Conservation (phyloP, 1,140 invertebrate species). For the Colletes gigas region DNA sequence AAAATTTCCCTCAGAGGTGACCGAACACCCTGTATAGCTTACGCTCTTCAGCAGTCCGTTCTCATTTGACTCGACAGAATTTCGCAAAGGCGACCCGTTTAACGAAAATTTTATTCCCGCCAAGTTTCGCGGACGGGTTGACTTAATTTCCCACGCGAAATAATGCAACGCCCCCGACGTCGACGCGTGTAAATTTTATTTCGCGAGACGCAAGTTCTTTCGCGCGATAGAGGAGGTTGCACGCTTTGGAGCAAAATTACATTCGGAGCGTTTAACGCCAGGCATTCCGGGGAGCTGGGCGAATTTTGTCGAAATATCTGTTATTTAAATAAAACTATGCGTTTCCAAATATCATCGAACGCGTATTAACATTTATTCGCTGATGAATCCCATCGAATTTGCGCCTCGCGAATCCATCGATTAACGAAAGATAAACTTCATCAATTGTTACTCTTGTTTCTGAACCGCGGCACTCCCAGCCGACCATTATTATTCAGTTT, state of each 20-base stretch:
- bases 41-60: not conserved
- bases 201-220: not conserved
- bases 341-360: too few species aligned
- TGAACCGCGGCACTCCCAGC: too few species aligned
- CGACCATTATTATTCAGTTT: not conserved
- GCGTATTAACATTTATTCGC: not conserved
- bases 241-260: not conserved
- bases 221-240: not conserved
- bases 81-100: not conserved
- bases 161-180: too few species aligned
- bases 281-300: too few species aligned
- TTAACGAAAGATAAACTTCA: not conserved
- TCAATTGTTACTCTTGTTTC: not conserved
- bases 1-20: too few species aligned
- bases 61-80: not conserved
- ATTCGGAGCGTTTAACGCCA: too few species aligned
- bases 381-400: not conserved
- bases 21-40: too few species aligned
- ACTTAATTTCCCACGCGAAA: too few species aligned
- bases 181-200: not conserved
- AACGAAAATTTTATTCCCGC: not conserved
- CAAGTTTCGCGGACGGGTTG: not conserved
- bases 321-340: too few species aligned
- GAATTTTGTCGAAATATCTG: too few species aligned
- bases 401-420: not conserved